phyloP scores from a whole-genome alignment of 2,113 vertebrate genomes.

The Rhabdomys dilectus region DNA sequence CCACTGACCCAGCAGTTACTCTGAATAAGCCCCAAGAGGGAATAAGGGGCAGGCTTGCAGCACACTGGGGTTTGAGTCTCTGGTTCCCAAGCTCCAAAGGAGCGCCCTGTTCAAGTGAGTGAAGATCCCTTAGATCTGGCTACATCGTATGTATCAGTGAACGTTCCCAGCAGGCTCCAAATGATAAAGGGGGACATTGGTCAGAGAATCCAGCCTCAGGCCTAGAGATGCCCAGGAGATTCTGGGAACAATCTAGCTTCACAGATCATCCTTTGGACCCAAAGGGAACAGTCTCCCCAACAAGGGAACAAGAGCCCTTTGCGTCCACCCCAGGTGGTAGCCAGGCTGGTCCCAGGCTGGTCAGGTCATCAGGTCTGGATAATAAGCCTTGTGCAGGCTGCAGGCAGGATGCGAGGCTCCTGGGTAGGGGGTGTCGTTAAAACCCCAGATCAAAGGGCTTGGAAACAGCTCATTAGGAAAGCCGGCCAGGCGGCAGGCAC shows the following conservation, averaged over 20 bases:
- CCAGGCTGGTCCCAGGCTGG: not conserved
- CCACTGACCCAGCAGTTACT: not conserved
- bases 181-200: not conserved
- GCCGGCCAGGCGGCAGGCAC: not conserved
- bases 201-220: not conserved
- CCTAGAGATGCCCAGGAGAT: not conserved
- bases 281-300: not conserved
- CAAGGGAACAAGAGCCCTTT: not conserved
- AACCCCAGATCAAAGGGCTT: constrained; percentile 36
- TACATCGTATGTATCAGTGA: not conserved
- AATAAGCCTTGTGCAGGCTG: not conserved
- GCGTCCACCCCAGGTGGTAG: not conserved
- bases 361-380: not conserved
- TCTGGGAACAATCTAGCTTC: not conserved
- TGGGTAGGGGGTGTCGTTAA: not conserved
- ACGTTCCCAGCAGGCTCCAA: not conserved
- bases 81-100: too few species aligned
- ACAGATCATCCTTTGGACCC: not conserved
- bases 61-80: too few species aligned
- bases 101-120: fast-evolving
- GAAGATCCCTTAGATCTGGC: not conserved
- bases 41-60: not conserved
- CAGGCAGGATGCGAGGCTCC: not conserved
- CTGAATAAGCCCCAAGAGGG: not conserved
- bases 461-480: not conserved